Base-by-base conservation (phyloP, 2,888 invertebrate species). In the Phalera bucephala region DNA sequence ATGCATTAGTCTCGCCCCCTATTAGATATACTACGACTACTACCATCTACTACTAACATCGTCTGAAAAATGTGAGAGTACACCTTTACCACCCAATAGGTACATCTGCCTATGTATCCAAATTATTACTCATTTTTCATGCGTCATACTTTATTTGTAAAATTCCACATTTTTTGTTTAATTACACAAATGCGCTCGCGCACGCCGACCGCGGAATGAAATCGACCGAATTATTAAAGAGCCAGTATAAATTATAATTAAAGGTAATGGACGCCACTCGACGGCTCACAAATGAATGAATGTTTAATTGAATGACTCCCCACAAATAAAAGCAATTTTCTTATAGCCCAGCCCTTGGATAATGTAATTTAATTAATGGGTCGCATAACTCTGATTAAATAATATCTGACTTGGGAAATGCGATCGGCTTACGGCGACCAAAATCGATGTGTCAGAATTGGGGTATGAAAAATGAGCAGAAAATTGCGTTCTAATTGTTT, bases 251-350 rank as follows among this genome's bases (percentile, higher is more conserved):
- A 80, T 80, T 78, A 82, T 81, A 80, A 81, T 81, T 75, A 79
- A 75, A 79, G 70, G 75, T 81, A 83, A 80, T 79, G 80, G 78
- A 73, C 60, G 69, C 72, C 69, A 74, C 69, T 80, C 74, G 71
- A 76, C 79, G 65, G 72, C 56, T 64, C 67, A 62, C 69, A 77
- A 83, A 82, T 78, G 76, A 80, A 83, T 78, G 75, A 78, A 78
- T 76, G 67, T 80, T 72, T 80, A 80, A 80, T 81, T 75, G 71
- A 80, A 79, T 75, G 77, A 72, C 72, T 74, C 72, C 78, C 80
- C 73, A 81, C 79, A 80, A 82, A 84, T 83, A 83, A 82, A 82
- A 80, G 73, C 72, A 80, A 82, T 82, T 80, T 81, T 83, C 80
- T 80, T 74, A 76, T 59, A 63, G 75, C 74, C 73, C 64, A 55